phyloP scores from a whole-genome alignment of 2,797 vertebrate species.

The Dallia pectoralis region DNA sequence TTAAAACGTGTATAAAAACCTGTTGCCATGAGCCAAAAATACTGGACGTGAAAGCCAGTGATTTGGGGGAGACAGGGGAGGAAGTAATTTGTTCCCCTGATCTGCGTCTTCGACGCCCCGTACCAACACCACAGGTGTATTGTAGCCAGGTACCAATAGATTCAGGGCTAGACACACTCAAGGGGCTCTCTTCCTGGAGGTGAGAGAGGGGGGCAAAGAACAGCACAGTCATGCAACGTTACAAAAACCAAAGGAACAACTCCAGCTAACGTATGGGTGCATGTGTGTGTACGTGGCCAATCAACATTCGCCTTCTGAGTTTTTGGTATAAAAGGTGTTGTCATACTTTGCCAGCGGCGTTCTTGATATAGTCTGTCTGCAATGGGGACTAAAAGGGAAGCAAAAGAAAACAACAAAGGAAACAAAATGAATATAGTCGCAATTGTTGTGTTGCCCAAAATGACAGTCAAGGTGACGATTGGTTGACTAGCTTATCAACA shows the following conservation, averaged over 20 bases:
- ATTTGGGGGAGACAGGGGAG: conserved; percentile 96
- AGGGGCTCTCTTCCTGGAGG: conserved; percentile 94
- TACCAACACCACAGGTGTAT: conserved; percentile 91
- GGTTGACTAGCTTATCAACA: neutral
- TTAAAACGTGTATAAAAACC: conserved; percentile 92
- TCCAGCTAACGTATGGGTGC: conserved; percentile 24
- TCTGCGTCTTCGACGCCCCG: conserved; percentile 95
- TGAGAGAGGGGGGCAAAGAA: conserved; percentile 85
- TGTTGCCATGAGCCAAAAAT: conserved; percentile 98
- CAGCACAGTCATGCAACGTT: conserved; percentile 92
- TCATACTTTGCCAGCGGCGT: conserved; percentile 56
- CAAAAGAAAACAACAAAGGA: conserved; percentile 24
- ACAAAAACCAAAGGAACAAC: conserved; percentile 74
- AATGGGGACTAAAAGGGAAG: conserved; percentile 48
- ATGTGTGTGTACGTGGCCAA: conserved; percentile 42
- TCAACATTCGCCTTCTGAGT: conserved; percentile 51
- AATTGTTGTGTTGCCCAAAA: neutral
- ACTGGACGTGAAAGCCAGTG: conserved; percentile 96
- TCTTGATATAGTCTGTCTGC: conserved; percentile 59
- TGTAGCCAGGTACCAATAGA: conserved; percentile 94
- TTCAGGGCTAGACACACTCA: conserved; percentile 96
- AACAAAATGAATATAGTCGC: conserved; percentile 26
- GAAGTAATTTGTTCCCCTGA: conserved; percentile 96
- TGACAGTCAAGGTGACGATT: neutral
- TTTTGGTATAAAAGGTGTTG: conserved; percentile 21